phyloP scores from a whole-genome alignment of 92 coral and sea anemone genomes.

The Epizoanthus ramosus region DNA sequence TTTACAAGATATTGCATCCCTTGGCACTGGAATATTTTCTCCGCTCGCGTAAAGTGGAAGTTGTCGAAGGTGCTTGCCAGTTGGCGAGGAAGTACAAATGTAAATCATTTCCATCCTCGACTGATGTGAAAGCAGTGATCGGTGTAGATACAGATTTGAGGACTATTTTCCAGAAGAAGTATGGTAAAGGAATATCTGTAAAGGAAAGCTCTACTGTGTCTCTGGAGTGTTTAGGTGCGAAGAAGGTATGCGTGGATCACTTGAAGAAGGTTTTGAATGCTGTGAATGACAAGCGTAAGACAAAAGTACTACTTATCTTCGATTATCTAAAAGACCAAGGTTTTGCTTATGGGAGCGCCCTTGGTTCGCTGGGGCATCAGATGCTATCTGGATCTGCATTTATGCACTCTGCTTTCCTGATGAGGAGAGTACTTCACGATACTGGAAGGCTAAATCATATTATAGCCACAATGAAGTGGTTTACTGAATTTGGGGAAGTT shows the following conservation, averaged over 20 bases:
- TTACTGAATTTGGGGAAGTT: conserved; percentile 50
- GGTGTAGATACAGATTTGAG: too few relatives aligned
- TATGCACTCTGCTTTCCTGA: conserved; percentile 57
- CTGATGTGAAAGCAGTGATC: too few relatives aligned
- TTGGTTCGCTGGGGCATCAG: conserved; percentile 62
- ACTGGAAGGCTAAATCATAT: conserved; percentile 4
- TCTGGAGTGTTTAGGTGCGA: not conserved
- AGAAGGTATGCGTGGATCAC: not conserved
- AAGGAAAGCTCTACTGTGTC: not conserved
- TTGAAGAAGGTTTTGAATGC: conserved; percentile 17
- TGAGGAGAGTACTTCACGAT: conserved; percentile 33
- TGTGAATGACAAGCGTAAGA: conserved; percentile 49
- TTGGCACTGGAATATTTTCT: too few relatives aligned
- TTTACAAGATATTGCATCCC: too few relatives aligned
- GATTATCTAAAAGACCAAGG: conserved; percentile 71
- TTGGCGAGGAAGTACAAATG: too few relatives aligned
- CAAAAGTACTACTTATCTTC: conserved; percentile 47
- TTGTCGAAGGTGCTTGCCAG: too few relatives aligned
- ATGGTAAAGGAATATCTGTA: too few relatives aligned
- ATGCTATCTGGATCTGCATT: conserved; percentile 57
- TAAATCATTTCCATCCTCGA: too few relatives aligned
- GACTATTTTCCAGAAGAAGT: too few relatives aligned
- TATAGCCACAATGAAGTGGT: conserved; percentile 49
- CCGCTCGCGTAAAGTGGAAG: too few relatives aligned
- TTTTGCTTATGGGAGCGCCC: conserved; percentile 52